Evolutionary conservation across 2,888 invertebrate species (phyloP), one percentile per base, ranked within the genome.

Genomic region (Trisateles emortualis): DNA sequence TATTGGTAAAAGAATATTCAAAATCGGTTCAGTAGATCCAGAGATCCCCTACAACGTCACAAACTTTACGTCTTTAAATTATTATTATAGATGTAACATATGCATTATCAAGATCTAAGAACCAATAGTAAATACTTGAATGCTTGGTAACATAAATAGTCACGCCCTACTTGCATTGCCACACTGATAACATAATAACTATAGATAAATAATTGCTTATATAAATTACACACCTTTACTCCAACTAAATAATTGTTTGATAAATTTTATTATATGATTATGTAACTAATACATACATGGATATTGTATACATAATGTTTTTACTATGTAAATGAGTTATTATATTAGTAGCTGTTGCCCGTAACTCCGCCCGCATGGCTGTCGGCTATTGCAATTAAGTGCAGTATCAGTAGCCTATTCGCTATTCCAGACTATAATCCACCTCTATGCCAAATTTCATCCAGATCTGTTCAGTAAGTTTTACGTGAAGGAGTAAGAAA

Each of bases 181-280:
- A 41, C 51, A 60, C 39, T 59, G 69, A 68, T 69, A 69, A 59
- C 50, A 53, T 49, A 57, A 50, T 40, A 40, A 45, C 51, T 47
- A 52, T n/a, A 67, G 69, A 71, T 71, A 71, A 67, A 47, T 54
- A 71, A 61, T 58, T 59, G 59, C 49, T 57, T 61, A 19, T 43
- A 49, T 39, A 14, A 36, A 45, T 38, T 52, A 16, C 14, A 19
- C 56, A 64, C 63, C 64, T 60, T 51, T 60, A 55, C 46, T 41
- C 29, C n/a, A 45, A 44, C 32, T 36, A 50, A 38, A 38, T 11
- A 16, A 42, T 19, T 22, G 1, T 19, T 40, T 64, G 39, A 53
- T 39, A 49, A 16, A 35, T 9, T 33, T 10, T 38, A 14, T 24
- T 10, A 32, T 26, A 22, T 38, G 11, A 43, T 51, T 58, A 51